These are phyloP conservation scores for Umimayanthus chanpuru DNA, from an alignment of 92 coral and sea anemone species.

Conservation along the genomic window DNA sequence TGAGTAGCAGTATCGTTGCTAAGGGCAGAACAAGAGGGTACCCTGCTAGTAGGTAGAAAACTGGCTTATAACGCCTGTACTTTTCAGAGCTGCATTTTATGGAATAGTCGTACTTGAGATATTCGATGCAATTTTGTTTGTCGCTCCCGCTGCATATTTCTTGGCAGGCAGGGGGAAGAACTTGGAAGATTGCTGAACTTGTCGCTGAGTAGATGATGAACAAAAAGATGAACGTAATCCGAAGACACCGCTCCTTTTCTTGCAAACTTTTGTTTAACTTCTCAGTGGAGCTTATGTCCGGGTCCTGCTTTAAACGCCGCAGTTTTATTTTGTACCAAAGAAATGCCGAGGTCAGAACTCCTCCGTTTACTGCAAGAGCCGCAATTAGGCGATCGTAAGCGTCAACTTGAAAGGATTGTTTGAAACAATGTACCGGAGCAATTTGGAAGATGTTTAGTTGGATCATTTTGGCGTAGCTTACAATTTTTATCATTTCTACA, in stretches of 20 bases:
- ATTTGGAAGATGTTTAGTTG: constrained; percentile 33
- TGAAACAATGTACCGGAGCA: constrained; percentile 25
- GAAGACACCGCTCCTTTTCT: not conserved
- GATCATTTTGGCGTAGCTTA: constrained; percentile 19
- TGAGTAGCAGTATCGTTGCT: constrained; percentile 1
- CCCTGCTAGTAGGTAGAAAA: not conserved
- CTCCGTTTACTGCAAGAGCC: not conserved
- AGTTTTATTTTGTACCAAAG: not conserved
- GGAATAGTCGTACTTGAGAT: constrained; percentile 58
- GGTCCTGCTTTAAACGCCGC: not conserved
- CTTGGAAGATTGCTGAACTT: constrained; percentile 50
- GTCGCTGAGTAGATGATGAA: constrained; percentile 63
- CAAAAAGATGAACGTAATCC: constrained; percentile 44
- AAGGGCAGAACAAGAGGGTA: not conserved
- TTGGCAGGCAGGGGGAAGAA: constrained; percentile 63
- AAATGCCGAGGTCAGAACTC: not conserved
- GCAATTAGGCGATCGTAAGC: not conserved
- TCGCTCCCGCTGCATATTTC: constrained; percentile 47
- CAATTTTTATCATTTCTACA: constrained; percentile 11
- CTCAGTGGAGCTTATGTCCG: not conserved
- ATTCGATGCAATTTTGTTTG: constrained; percentile 41
- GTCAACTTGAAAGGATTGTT: not conserved
- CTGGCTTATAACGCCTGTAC: constrained; percentile 41
- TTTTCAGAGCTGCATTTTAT: constrained; percentile 55
- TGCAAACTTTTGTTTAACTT: not conserved